These are phyloP conservation scores for Panorpa germanica DNA, from an alignment of 2,888 invertebrate species.

Conservation along the genomic window DNA sequence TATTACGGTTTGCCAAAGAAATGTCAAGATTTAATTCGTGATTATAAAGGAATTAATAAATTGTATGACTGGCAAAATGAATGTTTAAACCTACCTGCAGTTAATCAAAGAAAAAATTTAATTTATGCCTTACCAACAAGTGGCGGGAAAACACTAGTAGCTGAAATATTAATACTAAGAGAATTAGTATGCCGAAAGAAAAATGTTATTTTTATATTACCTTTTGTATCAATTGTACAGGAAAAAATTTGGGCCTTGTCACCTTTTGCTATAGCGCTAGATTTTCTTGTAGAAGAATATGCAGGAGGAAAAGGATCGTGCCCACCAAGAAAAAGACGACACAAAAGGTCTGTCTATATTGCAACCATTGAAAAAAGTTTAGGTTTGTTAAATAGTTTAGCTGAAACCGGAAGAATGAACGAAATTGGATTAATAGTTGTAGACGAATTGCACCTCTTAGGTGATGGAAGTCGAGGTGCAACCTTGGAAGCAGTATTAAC, in stretches of 20 bases:
- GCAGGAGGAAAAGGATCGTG: slow-evolving; percentile 76
- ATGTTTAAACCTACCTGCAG: slow-evolving; percentile 62
- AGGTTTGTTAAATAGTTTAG: slow-evolving; percentile 65
- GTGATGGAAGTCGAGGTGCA: slow-evolving; percentile 71
- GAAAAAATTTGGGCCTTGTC: slow-evolving; percentile 71
- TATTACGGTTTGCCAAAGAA: slow-evolving; percentile 67
- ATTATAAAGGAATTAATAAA: slow-evolving; percentile 56
- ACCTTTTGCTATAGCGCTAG: slow-evolving; percentile 70
- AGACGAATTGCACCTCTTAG: slow-evolving; percentile 87
- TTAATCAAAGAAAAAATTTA: slow-evolving; percentile 55
- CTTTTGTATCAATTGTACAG: slow-evolving; percentile 92
- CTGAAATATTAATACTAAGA: slow-evolving; percentile 80
- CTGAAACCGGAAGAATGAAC: slow-evolving; percentile 52
- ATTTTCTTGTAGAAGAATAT: slow-evolving; percentile 89
- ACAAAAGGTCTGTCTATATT: slow-evolving; percentile 64
- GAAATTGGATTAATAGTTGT: slow-evolving; percentile 67
- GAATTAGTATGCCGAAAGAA: slow-evolving; percentile 64
- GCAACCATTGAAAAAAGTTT: slow-evolving; percentile 92
- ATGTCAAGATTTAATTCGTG: slow-evolving; percentile 49
- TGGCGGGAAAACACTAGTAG: slow-evolving; percentile 93
- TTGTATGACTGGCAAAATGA: slow-evolving; percentile 93
- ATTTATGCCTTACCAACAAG: slow-evolving; percentile 90
- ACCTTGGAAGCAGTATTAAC: slow-evolving; percentile 67
- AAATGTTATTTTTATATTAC: slow-evolving; percentile 78
- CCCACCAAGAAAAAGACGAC: slow-evolving; percentile 56